phyloP scores from a whole-genome alignment of 2,797 vertebrate genomes.

The Gouania willdenowi region DNA sequence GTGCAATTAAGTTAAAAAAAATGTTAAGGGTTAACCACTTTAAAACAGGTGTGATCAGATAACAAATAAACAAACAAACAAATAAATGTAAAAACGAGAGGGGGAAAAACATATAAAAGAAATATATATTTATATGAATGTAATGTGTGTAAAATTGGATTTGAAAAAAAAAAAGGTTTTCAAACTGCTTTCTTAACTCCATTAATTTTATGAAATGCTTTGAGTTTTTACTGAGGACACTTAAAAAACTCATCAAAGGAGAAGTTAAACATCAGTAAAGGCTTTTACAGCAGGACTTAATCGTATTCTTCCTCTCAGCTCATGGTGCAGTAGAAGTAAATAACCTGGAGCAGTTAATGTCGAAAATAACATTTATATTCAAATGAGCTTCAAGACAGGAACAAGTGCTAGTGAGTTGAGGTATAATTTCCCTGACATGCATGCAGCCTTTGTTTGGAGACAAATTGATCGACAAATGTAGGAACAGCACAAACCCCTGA shows the following conservation, averaged over 20 bases:
- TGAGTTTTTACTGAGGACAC: background rate
- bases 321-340: background rate
- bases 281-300: background rate
- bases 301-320: background rate
- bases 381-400: background rate
- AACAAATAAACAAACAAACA: too few species aligned
- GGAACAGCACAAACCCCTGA: background rate
- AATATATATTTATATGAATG: too few species aligned
- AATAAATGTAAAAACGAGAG: too few species aligned
- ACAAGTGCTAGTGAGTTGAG: slow-evolving; percentile 1
- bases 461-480: slow-evolving; percentile 1
- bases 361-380: background rate
- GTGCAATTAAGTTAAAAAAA: too few species aligned
- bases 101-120: too few species aligned
- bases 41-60: too few species aligned
- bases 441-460: slow-evolving; percentile 4
- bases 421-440: background rate
- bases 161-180: background rate
- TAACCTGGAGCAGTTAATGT: background rate
- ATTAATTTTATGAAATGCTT: too few species aligned
- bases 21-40: too few species aligned
- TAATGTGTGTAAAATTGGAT: too few species aligned
- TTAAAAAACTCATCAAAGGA: background rate
- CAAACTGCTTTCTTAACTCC: too few species aligned
- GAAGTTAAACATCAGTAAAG: background rate